A percentile compares a stretch with the other conserved stretches of the same genome.
Conservation (phyloP, 1,140 invertebrate species). For the Zaprionus nigranus region DNA sequence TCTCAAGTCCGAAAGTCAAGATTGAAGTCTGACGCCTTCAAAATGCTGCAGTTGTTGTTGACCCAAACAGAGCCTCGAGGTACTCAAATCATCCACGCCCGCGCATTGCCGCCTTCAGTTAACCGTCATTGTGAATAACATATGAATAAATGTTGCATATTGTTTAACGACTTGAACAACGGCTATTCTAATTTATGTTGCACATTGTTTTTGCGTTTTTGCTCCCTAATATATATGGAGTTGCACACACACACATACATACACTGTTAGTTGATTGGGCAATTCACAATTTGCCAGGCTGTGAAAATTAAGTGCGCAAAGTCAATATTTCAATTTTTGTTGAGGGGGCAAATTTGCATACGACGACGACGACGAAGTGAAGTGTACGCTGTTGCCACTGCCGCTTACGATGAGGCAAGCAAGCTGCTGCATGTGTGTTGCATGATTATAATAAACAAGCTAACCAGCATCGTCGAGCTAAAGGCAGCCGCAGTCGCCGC, state of each 20-base stretch:
- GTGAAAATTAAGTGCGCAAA: constrained; percentile 78
- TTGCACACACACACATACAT: constrained; percentile 22
- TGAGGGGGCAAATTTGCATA: constrained; percentile 58
- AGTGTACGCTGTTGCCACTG: constrained; percentile 16
- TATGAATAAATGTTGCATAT: constrained; percentile 43
- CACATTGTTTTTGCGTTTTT: constrained; percentile 60
- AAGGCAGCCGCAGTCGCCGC: constrained; percentile 8
- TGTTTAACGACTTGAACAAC: constrained; percentile 47
- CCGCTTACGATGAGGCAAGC: neutral
- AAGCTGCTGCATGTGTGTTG: constrained; percentile 29
- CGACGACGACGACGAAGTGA: constrained; percentile 25
- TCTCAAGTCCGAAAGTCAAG: neutral
- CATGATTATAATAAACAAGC: constrained; percentile 52
- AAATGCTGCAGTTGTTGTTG: constrained; percentile 11
- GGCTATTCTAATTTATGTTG: constrained; percentile 78
- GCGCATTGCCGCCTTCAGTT: constrained; percentile 17
- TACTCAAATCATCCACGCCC: constrained; percentile 44
- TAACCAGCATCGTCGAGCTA: constrained; percentile 45
- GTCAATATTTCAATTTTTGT: constrained; percentile 78
- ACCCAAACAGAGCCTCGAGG: constrained; percentile 42
- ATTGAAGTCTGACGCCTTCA: constrained; percentile 8
- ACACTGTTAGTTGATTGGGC: constrained; percentile 57
- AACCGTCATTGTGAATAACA: constrained; percentile 25
- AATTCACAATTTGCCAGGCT: constrained; percentile 75
- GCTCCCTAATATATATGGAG: neutral